A percentile compares a stretch with the other conserved stretches of the same genome.
Conservation (phyloP, 2,888 invertebrate genomes). For the Leucania comma region DNA sequence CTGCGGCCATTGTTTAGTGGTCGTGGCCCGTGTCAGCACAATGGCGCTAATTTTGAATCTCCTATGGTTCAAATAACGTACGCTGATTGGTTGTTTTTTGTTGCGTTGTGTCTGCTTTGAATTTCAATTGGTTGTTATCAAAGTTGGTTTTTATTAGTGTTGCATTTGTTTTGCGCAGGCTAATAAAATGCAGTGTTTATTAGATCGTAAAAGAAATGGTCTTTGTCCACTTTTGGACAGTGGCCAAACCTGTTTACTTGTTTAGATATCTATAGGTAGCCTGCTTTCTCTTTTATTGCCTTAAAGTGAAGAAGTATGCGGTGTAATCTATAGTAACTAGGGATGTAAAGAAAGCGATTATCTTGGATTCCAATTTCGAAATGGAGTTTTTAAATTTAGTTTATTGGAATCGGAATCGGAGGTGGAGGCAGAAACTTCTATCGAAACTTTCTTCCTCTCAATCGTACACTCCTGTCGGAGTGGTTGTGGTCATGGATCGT, state of each 20-base stretch:
- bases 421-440: rapidly evolving
- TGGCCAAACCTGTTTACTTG: not conserved
- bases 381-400: too few species aligned
- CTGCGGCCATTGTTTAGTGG: constrained; percentile 44
- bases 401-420: too few species aligned
- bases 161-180: not conserved
- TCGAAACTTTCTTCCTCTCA: too few species aligned
- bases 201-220: not conserved
- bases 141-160: not conserved
- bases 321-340: not conserved
- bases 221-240: not conserved
- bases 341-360: too few species aligned
- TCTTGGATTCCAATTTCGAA: too few species aligned
- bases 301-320: not conserved
- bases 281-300: not conserved
- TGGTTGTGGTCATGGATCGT: too few species aligned
- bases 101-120: constrained; percentile 6
- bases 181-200: constrained; percentile 12
- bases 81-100: constrained; percentile 46
- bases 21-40: constrained; percentile 39
- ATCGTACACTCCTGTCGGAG: too few species aligned
- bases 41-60: constrained; percentile 49
- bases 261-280: not conserved
- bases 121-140: constrained; percentile 28
- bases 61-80: constrained; percentile 37